phyloP scores from a whole-genome alignment of 2,113 vertebrate species.

The Scomber japonicus region DNA sequence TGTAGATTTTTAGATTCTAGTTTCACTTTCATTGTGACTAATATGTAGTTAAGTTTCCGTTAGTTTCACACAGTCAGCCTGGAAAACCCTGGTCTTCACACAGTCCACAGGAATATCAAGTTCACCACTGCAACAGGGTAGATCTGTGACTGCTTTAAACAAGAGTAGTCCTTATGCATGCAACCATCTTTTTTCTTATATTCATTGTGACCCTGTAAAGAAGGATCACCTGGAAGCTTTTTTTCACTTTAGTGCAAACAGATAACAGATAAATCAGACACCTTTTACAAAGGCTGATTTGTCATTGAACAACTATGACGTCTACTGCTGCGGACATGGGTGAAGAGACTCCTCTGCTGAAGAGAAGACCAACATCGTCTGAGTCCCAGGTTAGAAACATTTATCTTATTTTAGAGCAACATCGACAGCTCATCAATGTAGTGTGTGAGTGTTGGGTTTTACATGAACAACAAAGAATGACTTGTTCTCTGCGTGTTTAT shows the following conservation, averaged over 20 bases:
- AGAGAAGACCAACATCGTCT: background rate
- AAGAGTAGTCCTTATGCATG: background rate
- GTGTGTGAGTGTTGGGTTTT: background rate
- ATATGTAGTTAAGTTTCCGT: background rate
- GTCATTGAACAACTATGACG: background rate
- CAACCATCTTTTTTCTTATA: background rate
- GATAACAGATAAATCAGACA: background rate
- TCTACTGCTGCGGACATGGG: slow-evolving; percentile 35
- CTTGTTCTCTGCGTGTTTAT: too few relatives aligned
- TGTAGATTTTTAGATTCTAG: slow-evolving; percentile 34
- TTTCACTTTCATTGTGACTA: slow-evolving; percentile 56
- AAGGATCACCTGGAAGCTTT: background rate
- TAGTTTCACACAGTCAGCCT: background rate
- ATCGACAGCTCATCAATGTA: background rate
- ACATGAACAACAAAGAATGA: background rate
- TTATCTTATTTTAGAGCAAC: background rate
- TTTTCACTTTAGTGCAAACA: background rate
- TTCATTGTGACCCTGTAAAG: background rate
- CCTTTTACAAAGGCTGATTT: background rate
- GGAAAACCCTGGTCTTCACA: slow-evolving; percentile 8
- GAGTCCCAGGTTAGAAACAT: slow-evolving; percentile 50
- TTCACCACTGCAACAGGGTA: background rate
- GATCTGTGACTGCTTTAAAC: background rate
- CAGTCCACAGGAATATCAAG: background rate
- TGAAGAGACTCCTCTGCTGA: slow-evolving; percentile 63